A percentile compares a stretch with the other conserved stretches of the same genome.
Evolutionary conservation across 2,113 vertebrate species (phyloP).

Genomic region (Carollia perspicillata): DNA sequence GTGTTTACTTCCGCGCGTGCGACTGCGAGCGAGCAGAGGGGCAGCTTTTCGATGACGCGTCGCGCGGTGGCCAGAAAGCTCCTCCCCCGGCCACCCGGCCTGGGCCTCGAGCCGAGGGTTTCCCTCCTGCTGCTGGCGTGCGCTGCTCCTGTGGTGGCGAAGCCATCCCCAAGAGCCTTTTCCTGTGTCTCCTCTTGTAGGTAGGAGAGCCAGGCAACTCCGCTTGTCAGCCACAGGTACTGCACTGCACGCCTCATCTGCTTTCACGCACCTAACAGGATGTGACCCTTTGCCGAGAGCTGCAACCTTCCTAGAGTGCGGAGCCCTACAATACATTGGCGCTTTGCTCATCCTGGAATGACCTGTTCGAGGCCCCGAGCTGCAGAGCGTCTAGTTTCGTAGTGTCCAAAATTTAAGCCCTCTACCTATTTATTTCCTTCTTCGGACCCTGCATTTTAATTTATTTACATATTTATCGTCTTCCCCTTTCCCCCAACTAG

Average conservation of each 20-base stretch:
- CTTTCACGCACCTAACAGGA: background rate
- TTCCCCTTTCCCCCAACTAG: background rate
- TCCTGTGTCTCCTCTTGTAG: background rate
- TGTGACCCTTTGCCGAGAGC: background rate
- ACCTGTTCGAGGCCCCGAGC: background rate
- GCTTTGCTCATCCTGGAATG: background rate
- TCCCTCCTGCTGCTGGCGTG: background rate
- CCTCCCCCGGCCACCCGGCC: rapidly evolving
- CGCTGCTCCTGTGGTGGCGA: rapidly evolving
- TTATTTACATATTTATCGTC: background rate
- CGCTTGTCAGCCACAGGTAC: background rate
- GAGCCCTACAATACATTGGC: background rate
- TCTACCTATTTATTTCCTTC: background rate
- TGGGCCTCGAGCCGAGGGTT: rapidly evolving
- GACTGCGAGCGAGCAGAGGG: constrained; percentile 35
- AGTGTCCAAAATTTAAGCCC: background rate
- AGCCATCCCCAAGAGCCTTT: rapidly evolving
- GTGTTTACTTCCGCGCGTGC: constrained; percentile 76
- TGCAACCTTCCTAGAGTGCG: background rate
- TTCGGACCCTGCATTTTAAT: background rate
- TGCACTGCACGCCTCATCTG: background rate
- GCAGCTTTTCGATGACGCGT: background rate
- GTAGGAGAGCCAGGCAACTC: background rate
- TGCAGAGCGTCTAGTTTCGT: background rate
- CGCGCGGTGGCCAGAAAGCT: background rate